A percentile compares a stretch with the other conserved stretches of the same genome.
These are phyloP conservation scores for Cervus canadensis DNA, from an alignment of 2,113 vertebrate genomes.

Conservation along the genomic window DNA sequence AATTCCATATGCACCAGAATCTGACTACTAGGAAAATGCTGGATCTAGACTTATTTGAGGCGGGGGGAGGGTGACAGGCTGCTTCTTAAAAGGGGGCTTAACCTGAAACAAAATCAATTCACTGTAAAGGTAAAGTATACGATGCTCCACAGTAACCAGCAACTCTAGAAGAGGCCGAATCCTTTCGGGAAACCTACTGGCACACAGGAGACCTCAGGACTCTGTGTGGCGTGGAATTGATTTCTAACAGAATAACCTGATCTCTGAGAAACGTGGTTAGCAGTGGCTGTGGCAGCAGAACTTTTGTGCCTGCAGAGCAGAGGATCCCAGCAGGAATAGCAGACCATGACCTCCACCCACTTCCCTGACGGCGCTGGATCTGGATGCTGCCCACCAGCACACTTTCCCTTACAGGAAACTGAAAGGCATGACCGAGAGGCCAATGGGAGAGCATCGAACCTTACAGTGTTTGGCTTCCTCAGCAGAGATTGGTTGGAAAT, in stretches of 20 bases:
- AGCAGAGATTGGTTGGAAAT: not conserved
- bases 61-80: not conserved
- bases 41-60: not conserved
- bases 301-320: not conserved
- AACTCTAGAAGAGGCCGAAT: not conserved
- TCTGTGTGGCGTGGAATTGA: not conserved
- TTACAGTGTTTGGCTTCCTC: not conserved
- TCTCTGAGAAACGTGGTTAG: not conserved
- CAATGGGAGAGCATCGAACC: not conserved
- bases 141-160: not conserved
- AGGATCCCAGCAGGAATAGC: accelerated
- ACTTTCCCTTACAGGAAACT: not conserved
- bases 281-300: not conserved
- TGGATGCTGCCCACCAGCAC: not conserved
- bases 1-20: not conserved
- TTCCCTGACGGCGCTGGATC: not conserved
- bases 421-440: not conserved
- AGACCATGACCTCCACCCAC: too few relatives aligned
- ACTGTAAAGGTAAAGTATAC: not conserved
- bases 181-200: not conserved
- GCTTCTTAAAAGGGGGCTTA: not conserved
- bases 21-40: not conserved
- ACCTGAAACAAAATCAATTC: not conserved
- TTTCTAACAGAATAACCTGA: not conserved
- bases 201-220: not conserved